These are phyloP conservation scores for Elanoides forficatus DNA, from an alignment of 2,113 vertebrate genomes.

Conservation along the genomic window DNA sequence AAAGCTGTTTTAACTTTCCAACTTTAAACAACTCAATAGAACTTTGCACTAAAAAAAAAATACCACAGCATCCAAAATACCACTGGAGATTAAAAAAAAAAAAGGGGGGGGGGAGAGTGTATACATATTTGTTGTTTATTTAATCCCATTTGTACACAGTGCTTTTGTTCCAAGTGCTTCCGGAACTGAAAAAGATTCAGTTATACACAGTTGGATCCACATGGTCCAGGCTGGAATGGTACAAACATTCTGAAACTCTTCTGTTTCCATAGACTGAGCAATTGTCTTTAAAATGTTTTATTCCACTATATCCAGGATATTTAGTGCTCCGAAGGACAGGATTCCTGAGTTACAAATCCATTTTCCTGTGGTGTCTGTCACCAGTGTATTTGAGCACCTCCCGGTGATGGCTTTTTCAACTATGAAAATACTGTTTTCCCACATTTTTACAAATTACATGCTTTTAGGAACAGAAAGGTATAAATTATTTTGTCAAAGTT, in stretches of 20 bases:
- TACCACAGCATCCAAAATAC: neutral
- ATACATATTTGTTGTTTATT: neutral
- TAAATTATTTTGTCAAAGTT: neutral
- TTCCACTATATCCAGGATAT: neutral
- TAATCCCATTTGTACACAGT: neutral
- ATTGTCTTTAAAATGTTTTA: neutral
- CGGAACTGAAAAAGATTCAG: neutral
- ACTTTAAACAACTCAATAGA: neutral
- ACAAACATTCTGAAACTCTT: neutral
- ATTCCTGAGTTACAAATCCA: neutral
- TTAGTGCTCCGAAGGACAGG: neutral
- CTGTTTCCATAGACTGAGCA: neutral
- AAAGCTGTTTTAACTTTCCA: neutral
- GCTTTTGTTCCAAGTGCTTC: neutral
- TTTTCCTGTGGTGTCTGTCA: neutral
- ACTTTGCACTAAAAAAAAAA: neutral
- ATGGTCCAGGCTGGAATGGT: neutral
- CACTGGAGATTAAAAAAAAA: neutral
- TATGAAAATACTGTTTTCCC: neutral
- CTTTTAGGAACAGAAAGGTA: neutral
- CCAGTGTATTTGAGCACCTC: neutral
- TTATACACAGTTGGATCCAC: neutral
- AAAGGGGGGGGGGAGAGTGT: fast-evolving
- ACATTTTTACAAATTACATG: neutral
- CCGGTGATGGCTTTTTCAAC: neutral